Percentiles rank a stretch among this genome's conserved stretches.
phyloP scores from a whole-genome alignment of 2,888 invertebrate species.

The Thelaira solivaga region DNA sequence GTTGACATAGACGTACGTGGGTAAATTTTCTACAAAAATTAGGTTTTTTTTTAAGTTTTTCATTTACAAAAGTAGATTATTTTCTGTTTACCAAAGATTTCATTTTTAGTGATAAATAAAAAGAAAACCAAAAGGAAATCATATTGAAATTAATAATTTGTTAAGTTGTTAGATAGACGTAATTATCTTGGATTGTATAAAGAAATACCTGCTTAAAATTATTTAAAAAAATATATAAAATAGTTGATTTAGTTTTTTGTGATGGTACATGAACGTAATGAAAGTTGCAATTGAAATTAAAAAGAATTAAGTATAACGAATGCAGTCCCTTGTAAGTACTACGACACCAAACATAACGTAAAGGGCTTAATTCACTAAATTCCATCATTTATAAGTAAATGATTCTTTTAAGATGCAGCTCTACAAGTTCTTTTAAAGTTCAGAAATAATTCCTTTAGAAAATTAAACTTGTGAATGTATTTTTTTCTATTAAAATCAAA shows the following conservation, averaged over 20 bases:
- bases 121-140: background rate
- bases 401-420: no score
- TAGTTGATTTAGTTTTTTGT: conserved; percentile 9
- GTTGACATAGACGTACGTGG: conserved; percentile 94
- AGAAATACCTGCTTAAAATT: conserved; percentile 22
- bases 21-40: conserved; percentile 84
- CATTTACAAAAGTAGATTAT: background rate
- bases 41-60: conserved; percentile 38
- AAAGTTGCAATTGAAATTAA: conserved; percentile 37
- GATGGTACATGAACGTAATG: conserved; percentile 69
- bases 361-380: no score
- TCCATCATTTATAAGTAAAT: no score
- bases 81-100: background rate
- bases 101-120: background rate
- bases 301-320: conserved; percentile 40
- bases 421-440: no score
- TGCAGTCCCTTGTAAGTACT: background rate
- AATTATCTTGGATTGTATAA: background rate
- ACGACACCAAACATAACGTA: no score
- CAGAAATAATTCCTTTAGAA: no score
- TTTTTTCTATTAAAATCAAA: no score
- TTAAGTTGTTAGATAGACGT: background rate
- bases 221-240: background rate
- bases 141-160: background rate
- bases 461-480: no score